Percentiles rank a stretch among this genome's conserved stretches.
Evolutionary conservation across 2,888 invertebrate genomes (phyloP).

Genomic region (Andrena bucephala): DNA sequence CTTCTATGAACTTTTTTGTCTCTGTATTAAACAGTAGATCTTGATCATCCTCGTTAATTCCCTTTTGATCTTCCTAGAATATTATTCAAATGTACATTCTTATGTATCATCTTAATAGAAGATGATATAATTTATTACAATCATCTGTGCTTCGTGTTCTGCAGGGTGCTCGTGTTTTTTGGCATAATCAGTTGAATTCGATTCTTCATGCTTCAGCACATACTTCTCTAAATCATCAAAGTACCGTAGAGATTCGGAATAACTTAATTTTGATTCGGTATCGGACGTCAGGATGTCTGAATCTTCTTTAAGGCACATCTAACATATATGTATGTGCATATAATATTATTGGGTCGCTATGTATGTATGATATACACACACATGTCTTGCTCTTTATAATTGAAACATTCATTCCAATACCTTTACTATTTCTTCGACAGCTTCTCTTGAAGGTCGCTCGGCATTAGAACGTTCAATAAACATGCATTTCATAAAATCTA

Average conservation of each 20-base stretch:
- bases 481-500: slow-evolving; percentile 72
- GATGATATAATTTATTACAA: background rate
- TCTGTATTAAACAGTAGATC: slow-evolving; percentile 31
- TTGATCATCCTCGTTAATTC: slow-evolving; percentile 3
- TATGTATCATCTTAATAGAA: background rate
- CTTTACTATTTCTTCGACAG: slow-evolving; percentile 37
- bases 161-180: background rate
- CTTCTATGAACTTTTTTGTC: slow-evolving; percentile 68
- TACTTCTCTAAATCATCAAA: slow-evolving; percentile 55
- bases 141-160: slow-evolving; percentile 1
- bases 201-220: slow-evolving; percentile 3
- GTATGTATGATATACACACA: no score
- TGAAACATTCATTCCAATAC: slow-evolving; percentile 24
- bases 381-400: no score
- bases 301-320: slow-evolving; percentile 39
- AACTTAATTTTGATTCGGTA: slow-evolving; percentile 53
- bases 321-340: background rate
- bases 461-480: slow-evolving; percentile 25
- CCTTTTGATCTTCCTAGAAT: slow-evolving; percentile 18
- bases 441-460: background rate
- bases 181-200: background rate
- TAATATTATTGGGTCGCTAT: background rate
- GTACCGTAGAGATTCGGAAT: slow-evolving; percentile 55
- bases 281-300: background rate
- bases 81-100: slow-evolving; percentile 20